Base-by-base conservation (phyloP, 1,140 invertebrate species). In the Mycetomoellerius zeteki region DNA sequence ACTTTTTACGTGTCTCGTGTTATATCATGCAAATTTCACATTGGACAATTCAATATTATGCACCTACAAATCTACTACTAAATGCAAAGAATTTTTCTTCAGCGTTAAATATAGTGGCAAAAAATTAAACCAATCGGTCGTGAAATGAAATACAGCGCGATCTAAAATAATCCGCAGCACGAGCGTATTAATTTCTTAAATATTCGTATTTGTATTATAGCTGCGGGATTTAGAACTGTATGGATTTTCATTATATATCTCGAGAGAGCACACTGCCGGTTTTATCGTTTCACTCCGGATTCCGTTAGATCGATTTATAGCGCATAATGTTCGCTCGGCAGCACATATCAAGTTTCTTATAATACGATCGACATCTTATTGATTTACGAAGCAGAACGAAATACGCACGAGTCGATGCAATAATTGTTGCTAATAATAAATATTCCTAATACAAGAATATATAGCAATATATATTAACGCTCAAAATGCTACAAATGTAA, bases 291-390 rank as follows among this genome's bases (percentile, higher is more conserved):
- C 47, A 37, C 47, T 71, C 47, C 33, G 78, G 37, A 50, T 81
- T 81, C 78, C 78, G 78, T 81, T 81, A 81, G 78, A 81, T 72
- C 78, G 65, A 81, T 81, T 81, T 81, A 81, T 72, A 21, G 50
- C 65, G 78, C 65, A 56, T 81, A 81, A 81, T 50, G n/a, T 37
- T 72, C 65, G 65, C 65, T 52, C 37, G 19, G 19, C 50, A 82
- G 43, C 47, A 80, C 47, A 27, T 60, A 58, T 73, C 50, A 24
- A 47, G 52, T 82, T 82, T 82, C 67, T 82, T 73, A 82, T 82
- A 72, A 82, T 82, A 43, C 67, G 65, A 82, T 82, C 78, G 78
- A 81, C 78, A 37, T 71, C 65, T 82, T 43, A 37, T 19, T 73
- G 67, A 73, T 82, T 82, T 82, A 82, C 67, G 67, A 72, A 81